Evolutionary conservation across 2,797 vertebrate species (phyloP), one percentile per base, ranked within the genome.

Genomic region (Necrosyrtes monachus): DNA sequence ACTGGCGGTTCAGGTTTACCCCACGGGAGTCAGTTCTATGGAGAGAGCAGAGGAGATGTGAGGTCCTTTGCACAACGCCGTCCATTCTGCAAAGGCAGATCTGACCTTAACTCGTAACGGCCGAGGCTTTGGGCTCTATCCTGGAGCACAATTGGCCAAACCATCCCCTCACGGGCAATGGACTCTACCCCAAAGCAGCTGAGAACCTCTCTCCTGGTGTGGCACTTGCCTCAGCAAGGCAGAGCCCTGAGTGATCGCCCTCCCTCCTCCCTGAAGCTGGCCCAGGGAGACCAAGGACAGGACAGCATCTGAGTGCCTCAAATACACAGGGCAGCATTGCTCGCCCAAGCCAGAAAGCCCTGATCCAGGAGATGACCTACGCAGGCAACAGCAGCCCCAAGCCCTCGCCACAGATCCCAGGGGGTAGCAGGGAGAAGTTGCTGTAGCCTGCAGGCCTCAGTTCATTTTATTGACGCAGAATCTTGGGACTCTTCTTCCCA

Each of bases 1-100:
- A 99, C 97, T 99, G 99, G 37, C 99, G 98, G 97, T 99, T 99
- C 92, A 99, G 97, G 96, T 99, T 99, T 78, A 99, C 99, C 35
- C 99, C 99, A 1, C 99, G 98, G 0, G 99, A 99, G 94, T 99
- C 99, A 5, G 99, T 99, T 92, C 99, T 99, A 94, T 17, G 1
- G 30, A 14, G 48, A 56, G 13, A 69, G 43, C 33, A 8, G 13
- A 41, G 37, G 43, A 31, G 20, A 23, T 0, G 0, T 28, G 23
- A 65, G 85, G 46, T 3, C 8, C 48, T 41, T 51, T 1, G 15
- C 3, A 1, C 18, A 20, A 46, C 3, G 1, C 30, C 2, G 2
- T 50, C 33, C 6, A 0, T 25, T 28, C 77, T 4, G 28, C 18
- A 9, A 18, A 37, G n/a, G 48, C 39, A 53, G 4, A 12, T 35